Conservation (phyloP, 2,113 vertebrate genomes). For the Silurus glanis region DNA sequence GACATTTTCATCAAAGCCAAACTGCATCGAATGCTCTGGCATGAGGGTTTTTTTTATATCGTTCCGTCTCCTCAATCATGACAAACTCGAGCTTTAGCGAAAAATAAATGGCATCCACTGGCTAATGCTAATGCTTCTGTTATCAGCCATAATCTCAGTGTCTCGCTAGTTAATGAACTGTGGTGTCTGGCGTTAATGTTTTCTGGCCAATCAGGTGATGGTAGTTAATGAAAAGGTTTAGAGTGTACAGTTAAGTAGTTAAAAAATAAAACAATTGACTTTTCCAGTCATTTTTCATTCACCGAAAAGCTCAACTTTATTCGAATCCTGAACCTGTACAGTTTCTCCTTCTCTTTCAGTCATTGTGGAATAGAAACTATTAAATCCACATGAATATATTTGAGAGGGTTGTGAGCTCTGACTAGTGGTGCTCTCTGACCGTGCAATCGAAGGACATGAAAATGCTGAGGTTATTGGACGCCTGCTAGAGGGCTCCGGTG, state of each 20-base stretch:
- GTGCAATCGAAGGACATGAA: too few species aligned
- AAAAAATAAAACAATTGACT: neutral
- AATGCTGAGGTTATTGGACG: too few species aligned
- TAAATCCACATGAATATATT: too few species aligned
- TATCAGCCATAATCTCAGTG: neutral
- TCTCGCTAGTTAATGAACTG: constrained; percentile 12
- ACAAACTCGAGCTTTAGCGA: neutral
- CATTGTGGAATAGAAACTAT: too few species aligned
- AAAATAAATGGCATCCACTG: too few species aligned
- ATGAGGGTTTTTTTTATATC: neutral
- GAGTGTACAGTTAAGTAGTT: neutral
- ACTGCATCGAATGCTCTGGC: constrained; percentile 32
- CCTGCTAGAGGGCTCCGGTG: too few species aligned
- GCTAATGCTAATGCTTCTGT: neutral
- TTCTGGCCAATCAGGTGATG: neutral
- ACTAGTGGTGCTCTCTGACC: too few species aligned
- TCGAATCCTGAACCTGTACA: neutral
- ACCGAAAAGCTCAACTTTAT: neutral
- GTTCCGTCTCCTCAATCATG: constrained; percentile 15
- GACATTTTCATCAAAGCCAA: constrained; percentile 58
- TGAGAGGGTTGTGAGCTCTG: too few species aligned
- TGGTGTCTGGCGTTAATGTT: neutral
- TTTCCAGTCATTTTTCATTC: neutral
- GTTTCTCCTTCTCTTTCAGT: neutral
- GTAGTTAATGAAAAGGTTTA: constrained; percentile 6